Evolutionary conservation across 2,888 invertebrate species (phyloP), one percentile per base, ranked within the genome.

Genomic region (Eupithecia exiguata): DNA sequence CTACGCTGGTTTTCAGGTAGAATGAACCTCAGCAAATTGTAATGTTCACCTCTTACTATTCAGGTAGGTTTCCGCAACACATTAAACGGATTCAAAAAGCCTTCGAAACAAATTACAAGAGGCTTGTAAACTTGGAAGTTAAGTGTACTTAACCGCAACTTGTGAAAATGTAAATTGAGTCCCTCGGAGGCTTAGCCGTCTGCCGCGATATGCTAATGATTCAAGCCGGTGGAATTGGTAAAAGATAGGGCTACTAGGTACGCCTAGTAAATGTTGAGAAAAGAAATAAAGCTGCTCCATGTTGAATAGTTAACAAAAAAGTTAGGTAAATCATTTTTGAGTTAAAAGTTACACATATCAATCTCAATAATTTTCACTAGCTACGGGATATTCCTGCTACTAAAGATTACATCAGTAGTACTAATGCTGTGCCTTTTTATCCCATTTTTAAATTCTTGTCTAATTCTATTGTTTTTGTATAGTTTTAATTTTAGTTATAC

Each of bases 131-230:
- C 82, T 73, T 78, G 81, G 78, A 78, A 77, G 87, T 86, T 89
- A 90, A 90, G 89, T 89, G 87, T 86, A 89, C 88, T 90, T 89
- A 88, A 88, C 89, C 89, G 79, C 80, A 82, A 88, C 88, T 86
- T 86, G 83, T 85, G 84, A 86, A 88, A 84, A 84, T 84, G 84
- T 84, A 90, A 90, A 89, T 90, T 86, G 87, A 77, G 43, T 69
- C 71, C 72, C 73, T 83, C 77, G 78, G 82, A 87, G 83, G 73
- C 76, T 76, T 71, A 76, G 73, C 71, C 69, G 73, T 69, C 75
- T 76, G 66, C 70, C 67, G 71, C 71, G 73, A 69, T 76, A 76
- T 76, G 76, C 76, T 73, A 76, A 76, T 76, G 70, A 72, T 68
- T 72, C 61, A 40, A 49, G 63, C 70, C 68, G 12, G 5, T 40